phyloP scores from a whole-genome alignment of 2,888 invertebrate species.

The Dasypolia templi region DNA sequence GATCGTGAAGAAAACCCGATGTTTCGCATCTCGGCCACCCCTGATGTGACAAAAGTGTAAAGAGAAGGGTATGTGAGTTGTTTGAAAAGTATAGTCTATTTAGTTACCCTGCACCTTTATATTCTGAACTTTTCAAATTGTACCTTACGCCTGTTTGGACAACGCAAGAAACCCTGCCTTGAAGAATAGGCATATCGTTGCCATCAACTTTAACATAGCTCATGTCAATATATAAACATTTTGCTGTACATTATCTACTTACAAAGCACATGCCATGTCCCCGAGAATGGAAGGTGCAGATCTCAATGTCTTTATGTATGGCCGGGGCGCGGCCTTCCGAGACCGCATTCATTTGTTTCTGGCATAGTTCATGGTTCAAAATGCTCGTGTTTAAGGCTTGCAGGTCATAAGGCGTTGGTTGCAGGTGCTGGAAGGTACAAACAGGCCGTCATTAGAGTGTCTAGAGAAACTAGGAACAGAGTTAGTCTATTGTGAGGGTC shows the following conservation, averaged over 20 bases:
- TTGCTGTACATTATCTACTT: constrained; percentile 34
- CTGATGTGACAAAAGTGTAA: no score
- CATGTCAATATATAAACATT: not conserved
- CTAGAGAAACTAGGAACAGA: not conserved
- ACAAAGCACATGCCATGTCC: constrained; percentile 70
- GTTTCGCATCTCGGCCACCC: no score
- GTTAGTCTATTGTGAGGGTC: not conserved
- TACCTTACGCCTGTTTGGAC: no score
- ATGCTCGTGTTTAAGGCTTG: constrained; percentile 60
- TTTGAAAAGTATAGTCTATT: no score
- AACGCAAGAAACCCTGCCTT: not conserved
- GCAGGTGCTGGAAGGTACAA: constrained; percentile 51
- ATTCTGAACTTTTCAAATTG: no score
- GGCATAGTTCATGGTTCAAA: constrained; percentile 43
- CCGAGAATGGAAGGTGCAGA: constrained; percentile 69
- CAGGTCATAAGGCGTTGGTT: constrained; percentile 59
- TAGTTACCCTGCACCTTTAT: no score
- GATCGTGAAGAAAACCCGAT: no score
- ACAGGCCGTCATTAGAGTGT: not conserved
- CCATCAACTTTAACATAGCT: not conserved
- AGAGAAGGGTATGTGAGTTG: no score
- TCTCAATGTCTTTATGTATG: constrained; percentile 48
- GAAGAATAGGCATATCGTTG: not conserved
- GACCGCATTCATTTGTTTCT: constrained; percentile 23
- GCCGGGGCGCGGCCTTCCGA: constrained; percentile 25